Evolutionary conservation across 2,888 invertebrate genomes (phyloP).

Genomic region (Drosophila colorata): DNA sequence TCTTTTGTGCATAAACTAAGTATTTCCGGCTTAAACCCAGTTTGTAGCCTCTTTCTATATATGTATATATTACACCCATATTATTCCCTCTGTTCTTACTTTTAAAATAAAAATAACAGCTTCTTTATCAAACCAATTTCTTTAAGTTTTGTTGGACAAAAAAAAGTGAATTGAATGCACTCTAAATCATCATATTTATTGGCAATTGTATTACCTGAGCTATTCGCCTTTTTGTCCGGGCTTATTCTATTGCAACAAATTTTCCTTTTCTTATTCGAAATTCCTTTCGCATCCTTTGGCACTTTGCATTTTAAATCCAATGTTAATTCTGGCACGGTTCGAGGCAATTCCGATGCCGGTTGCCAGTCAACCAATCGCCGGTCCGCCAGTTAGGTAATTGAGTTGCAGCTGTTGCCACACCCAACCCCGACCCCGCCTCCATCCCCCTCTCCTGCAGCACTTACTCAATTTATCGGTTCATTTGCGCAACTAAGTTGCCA

Average conservation of each 20-base stretch:
- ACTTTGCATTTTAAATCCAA: conserved; percentile 3
- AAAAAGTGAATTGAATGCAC: neutral
- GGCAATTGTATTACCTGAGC: neutral
- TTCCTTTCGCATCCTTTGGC: neutral
- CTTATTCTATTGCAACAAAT: neutral
- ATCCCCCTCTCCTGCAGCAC: conserved; percentile 9
- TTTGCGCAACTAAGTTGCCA: conserved; percentile 51
- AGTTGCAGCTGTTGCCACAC: conserved; percentile 33
- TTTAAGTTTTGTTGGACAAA: neutral
- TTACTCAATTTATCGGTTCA: conserved; percentile 69
- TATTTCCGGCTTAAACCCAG: too few species aligned
- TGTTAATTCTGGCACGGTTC: conserved; percentile 6
- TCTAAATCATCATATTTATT: neutral
- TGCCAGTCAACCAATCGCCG: conserved; percentile 12
- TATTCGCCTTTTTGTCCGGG: neutral
- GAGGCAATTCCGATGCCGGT: neutral
- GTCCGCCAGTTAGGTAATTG: conserved; percentile 29
- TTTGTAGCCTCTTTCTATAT: too few species aligned
- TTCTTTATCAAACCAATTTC: too few species aligned
- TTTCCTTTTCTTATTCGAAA: neutral
- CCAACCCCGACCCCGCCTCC: too few species aligned
- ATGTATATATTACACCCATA: too few species aligned
- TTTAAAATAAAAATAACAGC: too few species aligned
- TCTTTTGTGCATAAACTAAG: too few species aligned
- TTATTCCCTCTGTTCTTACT: too few species aligned